Base-by-base conservation (phyloP, 2,888 invertebrate species). In the Tupiocoris notatus region DNA sequence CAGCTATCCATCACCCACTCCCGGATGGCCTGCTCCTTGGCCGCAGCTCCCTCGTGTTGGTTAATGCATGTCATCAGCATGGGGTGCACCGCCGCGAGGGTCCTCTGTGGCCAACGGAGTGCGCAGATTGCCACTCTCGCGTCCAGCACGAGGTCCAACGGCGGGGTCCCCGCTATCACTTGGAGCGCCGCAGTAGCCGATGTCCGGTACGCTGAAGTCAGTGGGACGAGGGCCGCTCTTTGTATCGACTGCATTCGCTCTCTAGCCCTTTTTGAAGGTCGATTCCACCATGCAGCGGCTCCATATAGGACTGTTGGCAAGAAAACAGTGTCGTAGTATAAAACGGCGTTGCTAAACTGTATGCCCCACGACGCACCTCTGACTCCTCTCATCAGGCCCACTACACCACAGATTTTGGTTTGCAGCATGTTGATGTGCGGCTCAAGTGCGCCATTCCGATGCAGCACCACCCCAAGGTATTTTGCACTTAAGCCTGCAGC, bases 151-250 rank as follows among this genome's bases (percentile, higher is more conserved):
- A n/a, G n/a, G n/a, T n/a, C n/a, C n/a, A n/a, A n/a, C n/a, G n/a
- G n/a, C n/a, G n/a, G n/a, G n/a, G n/a, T n/a, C n/a, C n/a, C n/a
- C n/a, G n/a, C n/a, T n/a, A n/a, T n/a, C n/a, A n/a, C n/a, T n/a
- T n/a, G n/a, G n/a, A n/a, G n/a, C n/a, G n/a, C n/a, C n/a, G n/a
- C n/a, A 2, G 75, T 75, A 12, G 75, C 18, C 0, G 57, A 17
- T 0, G 74, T 74, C 17, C 64, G 18, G 3, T 74, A 74, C 3
- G 74, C 74, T 1, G 22, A 1, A 1, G 65, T 24, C 7, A 65
- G 7, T 0, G 64, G 56, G 0, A 74, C 21, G 2, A 74, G 54
- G 3, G 65, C 63, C 1, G 61, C 39, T 3, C 74, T 68, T 21
- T 74, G 74, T 2, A 65, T 0, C 0, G 7, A 6, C 1, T 22